phyloP scores from a whole-genome alignment of 2,888 invertebrate genomes.

The Octonoba sinensis region DNA sequence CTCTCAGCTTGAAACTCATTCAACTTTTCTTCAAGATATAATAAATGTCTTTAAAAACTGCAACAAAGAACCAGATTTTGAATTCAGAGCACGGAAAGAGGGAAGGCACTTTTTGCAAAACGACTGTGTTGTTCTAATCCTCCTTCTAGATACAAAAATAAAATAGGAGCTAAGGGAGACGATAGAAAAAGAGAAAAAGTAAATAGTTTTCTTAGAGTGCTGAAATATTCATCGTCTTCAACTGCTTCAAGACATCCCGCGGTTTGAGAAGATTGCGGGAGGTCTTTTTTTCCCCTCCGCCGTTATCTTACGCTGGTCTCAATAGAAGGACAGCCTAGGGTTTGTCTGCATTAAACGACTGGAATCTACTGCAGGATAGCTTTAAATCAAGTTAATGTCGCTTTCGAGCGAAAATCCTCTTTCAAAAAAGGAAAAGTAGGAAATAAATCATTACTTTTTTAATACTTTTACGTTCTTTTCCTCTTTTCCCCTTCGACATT shows the following conservation, averaged over 20 bases:
- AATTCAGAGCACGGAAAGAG: conserved; percentile 45
- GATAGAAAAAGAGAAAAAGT: conserved; percentile 34
- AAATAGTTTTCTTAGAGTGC: conserved; percentile 50
- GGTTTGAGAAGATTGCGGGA: conserved; percentile 46
- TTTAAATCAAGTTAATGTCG: conserved; percentile 60
- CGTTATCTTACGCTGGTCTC: conserved; percentile 45
- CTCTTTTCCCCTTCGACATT: background rate
- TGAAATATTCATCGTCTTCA: conserved; percentile 60
- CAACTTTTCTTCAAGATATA: background rate
- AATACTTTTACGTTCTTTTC: conserved; percentile 13
- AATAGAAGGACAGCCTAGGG: conserved; percentile 34
- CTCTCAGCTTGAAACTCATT: background rate
- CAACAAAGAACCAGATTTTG: conserved; percentile 19
- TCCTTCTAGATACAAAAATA: conserved; percentile 43
- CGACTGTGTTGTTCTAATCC: conserved; percentile 57
- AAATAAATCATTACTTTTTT: conserved; percentile 53
- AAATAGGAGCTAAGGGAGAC: conserved; percentile 35
- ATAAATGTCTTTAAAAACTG: conserved; percentile 23
- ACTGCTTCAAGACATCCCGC: conserved; percentile 54
- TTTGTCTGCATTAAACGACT: conserved; percentile 43
- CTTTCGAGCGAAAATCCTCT: conserved; percentile 20
- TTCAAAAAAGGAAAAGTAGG: conserved; percentile 19
- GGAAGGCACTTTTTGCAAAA: conserved; percentile 54
- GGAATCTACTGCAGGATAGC: conserved; percentile 47
- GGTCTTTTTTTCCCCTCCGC: conserved; percentile 17